Conservation (phyloP, 2,113 vertebrate species). For the Acanthochromis polyacanthus region DNA sequence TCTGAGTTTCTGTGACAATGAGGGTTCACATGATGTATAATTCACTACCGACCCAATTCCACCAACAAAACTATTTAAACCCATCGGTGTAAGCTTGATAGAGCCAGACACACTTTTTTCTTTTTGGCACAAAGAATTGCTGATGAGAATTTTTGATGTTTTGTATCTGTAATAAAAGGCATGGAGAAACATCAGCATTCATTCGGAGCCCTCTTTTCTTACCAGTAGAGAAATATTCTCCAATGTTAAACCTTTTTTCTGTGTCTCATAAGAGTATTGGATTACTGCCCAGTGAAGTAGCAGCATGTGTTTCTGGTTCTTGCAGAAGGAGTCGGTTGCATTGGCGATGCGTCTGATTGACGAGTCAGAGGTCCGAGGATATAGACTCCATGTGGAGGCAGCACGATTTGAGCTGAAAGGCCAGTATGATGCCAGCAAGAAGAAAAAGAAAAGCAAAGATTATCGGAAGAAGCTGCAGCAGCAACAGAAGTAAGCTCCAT, state of each 20-base stretch:
- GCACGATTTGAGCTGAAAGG: slow-evolving; percentile 96
- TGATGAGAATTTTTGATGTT: no score
- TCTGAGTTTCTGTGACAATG: background rate
- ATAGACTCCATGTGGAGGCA: slow-evolving; percentile 93
- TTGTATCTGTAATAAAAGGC: no score
- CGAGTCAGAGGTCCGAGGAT: slow-evolving; percentile 93
- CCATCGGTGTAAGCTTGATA: background rate
- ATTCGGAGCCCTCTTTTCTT: no score
- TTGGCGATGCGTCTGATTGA: slow-evolving; percentile 93
- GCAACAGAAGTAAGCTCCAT: slow-evolving; percentile 91
- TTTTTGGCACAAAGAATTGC: background rate
- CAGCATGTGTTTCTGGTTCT: slow-evolving; percentile 11
- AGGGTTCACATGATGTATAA: background rate
- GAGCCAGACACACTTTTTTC: background rate
- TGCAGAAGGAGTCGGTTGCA: slow-evolving; percentile 93
- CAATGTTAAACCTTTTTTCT: no score
- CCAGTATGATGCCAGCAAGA: slow-evolving; percentile 94
- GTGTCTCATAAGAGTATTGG: background rate
- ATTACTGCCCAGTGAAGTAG: background rate
- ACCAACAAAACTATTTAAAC: no score
- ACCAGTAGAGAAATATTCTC: no score
- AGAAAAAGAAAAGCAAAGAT: slow-evolving; percentile 96
- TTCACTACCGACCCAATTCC: no score
- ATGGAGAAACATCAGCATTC: no score
- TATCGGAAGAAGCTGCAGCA: slow-evolving; percentile 93